phyloP scores from a whole-genome alignment of 92 coral and sea anemone species.

The Anthopleura xanthogrammica region DNA sequence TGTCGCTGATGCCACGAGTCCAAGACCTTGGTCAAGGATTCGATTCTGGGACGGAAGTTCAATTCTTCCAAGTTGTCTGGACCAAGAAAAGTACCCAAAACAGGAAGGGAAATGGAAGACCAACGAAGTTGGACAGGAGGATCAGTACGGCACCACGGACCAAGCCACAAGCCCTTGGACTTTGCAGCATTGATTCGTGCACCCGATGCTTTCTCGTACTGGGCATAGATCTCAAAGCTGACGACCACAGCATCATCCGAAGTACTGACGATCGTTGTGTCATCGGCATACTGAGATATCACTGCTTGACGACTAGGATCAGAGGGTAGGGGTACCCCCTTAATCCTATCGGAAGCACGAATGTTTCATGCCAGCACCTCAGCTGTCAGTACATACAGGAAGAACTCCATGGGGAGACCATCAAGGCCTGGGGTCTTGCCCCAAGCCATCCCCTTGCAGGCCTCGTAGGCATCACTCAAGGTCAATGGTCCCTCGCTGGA shows the following conservation, averaged over 20 bases:
- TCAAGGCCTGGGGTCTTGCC: too few species aligned
- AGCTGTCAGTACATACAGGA: conserved; percentile 16
- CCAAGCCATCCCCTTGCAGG: too few species aligned
- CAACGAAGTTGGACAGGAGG: too few species aligned
- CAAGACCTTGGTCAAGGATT: neutral
- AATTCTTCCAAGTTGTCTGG: conserved; percentile 5
- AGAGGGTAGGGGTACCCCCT: conserved; percentile 13
- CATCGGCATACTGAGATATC: conserved; percentile 37
- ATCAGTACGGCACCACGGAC: too few species aligned
- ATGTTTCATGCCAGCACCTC: conserved; percentile 34
- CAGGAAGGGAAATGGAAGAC: conserved; percentile 11
- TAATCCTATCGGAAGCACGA: neutral
- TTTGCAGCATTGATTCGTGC: too few species aligned
- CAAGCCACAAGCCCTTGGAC: too few species aligned
- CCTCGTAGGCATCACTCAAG: too few species aligned
- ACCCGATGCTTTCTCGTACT: neutral
- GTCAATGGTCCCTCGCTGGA: too few species aligned
- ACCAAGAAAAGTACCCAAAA: conserved; percentile 21
- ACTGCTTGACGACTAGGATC: neutral
- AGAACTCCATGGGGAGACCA: neutral
- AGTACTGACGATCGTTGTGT: conserved; percentile 14
- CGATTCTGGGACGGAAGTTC: conserved; percentile 21
- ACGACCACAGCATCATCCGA: neutral
- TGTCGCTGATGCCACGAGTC: conserved; percentile 19
- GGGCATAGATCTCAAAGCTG: neutral